A percentile compares a stretch with the other conserved stretches of the same genome.
Evolutionary conservation across 2,888 invertebrate species (phyloP).

Genomic region (Stegana nigrithorax): DNA sequence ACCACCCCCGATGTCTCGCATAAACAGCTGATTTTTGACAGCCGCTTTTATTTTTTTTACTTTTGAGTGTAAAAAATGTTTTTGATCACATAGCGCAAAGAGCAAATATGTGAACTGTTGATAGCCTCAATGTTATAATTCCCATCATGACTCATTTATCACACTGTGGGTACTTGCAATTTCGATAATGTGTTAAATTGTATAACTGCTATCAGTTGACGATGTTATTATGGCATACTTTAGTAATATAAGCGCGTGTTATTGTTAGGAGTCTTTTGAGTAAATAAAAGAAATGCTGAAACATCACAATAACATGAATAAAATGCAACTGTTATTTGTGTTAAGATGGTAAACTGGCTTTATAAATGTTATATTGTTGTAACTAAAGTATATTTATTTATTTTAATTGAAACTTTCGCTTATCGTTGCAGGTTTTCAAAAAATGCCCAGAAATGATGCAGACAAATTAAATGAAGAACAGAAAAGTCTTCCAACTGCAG

Average conservation of each 20-base stretch:
- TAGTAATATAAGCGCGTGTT: background rate
- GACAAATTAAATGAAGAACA: constrained; percentile 63
- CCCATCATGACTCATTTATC: too few species aligned
- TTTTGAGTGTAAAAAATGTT: background rate
- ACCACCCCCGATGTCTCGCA: too few species aligned
- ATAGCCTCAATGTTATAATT: too few species aligned
- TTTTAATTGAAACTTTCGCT: background rate
- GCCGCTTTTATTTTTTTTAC: background rate
- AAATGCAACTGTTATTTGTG: background rate
- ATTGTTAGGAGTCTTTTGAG: background rate
- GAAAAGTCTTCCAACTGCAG: constrained; percentile 58
- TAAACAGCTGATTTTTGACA: background rate
- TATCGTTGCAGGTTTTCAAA: constrained; percentile 37
- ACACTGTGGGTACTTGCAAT: too few species aligned
- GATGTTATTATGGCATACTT: too few species aligned
- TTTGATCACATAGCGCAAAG: background rate
- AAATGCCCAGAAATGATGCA: constrained; percentile 68
- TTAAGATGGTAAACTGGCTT: too few species aligned
- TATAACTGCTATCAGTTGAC: too few species aligned
- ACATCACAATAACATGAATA: background rate
- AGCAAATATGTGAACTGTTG: too few species aligned
- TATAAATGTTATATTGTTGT: too few species aligned
- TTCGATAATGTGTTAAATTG: too few species aligned
- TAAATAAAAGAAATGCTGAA: background rate
- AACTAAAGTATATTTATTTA: too few species aligned